These are phyloP conservation scores for Rotaria sp. DNA, from an alignment of 2,888 invertebrate genomes.

Conservation along the genomic window DNA sequence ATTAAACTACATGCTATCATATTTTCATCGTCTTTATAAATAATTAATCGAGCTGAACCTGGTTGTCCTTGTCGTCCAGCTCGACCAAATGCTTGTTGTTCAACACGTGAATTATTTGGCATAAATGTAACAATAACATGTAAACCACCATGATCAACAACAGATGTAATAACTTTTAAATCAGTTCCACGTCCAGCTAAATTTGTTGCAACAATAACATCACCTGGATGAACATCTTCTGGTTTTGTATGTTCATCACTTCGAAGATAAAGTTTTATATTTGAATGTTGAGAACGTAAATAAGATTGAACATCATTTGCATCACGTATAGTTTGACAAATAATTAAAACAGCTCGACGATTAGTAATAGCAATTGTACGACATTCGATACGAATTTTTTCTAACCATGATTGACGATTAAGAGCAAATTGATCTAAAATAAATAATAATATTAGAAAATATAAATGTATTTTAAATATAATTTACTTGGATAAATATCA, in stretches of 20 bases:
- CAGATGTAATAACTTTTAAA: background rate
- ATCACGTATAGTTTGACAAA: background rate
- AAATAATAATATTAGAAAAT: background rate
- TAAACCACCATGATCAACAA: constrained; percentile 41
- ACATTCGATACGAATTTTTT: background rate
- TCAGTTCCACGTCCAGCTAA: constrained; percentile 35
- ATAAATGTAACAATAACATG: constrained; percentile 42
- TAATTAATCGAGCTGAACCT: constrained; percentile 40
- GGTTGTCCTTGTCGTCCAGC: constrained; percentile 41
- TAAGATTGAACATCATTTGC: background rate
- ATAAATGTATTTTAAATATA: too few relatives aligned
- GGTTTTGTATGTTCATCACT: background rate
- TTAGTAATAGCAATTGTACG: background rate
- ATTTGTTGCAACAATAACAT: constrained; percentile 13
- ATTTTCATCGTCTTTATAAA: background rate
- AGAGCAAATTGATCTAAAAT: background rate
- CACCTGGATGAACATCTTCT: constrained; percentile 31
- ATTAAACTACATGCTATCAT: background rate
- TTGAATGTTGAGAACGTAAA: background rate
- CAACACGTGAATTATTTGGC: constrained; percentile 41
- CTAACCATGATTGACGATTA: background rate
- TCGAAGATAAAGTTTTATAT: background rate
- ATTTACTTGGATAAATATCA: background rate
- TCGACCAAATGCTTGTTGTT: constrained; percentile 42
- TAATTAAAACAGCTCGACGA: background rate